Percentiles rank a stretch among this genome's conserved stretches.
Conservation (phyloP, 2,113 vertebrate genomes). For the Apus apus region DNA sequence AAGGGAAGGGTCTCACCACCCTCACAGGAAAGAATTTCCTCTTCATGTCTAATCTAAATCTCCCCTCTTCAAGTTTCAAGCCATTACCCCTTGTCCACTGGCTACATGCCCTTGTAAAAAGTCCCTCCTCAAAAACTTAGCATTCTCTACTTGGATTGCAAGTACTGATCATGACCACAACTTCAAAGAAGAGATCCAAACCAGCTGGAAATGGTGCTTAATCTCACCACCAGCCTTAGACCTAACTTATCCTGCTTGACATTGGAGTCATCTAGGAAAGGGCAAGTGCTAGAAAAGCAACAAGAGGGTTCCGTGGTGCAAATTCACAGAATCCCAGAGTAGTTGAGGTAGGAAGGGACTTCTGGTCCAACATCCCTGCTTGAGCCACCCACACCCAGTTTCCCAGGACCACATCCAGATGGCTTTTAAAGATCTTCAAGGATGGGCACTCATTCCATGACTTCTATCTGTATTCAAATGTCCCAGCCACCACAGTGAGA, state of each 20-base stretch:
- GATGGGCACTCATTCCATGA: not conserved
- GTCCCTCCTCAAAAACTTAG: too few relatives aligned
- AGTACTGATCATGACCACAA: not conserved
- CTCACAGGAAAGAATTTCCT: too few relatives aligned
- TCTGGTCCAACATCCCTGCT: too few relatives aligned
- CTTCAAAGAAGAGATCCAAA: not conserved
- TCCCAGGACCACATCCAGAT: too few relatives aligned
- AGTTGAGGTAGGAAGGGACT: too few relatives aligned
- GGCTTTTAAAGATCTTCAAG: too few relatives aligned
- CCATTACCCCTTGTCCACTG: too few relatives aligned
- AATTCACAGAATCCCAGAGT: not conserved
- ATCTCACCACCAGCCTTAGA: not conserved
- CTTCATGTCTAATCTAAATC: too few relatives aligned
- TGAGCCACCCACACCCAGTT: too few relatives aligned
- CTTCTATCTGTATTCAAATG: accelerated
- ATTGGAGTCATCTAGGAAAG: not conserved
- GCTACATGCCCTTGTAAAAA: too few relatives aligned
- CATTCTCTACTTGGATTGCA: not conserved
- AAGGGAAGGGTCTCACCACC: too few relatives aligned
- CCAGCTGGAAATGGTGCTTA: not conserved
- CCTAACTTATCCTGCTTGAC: not conserved
- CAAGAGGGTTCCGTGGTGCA: not conserved
- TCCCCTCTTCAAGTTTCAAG: too few relatives aligned
- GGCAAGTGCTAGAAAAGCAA: not conserved
- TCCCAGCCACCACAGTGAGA: not conserved